Percentiles rank a stretch among this genome's conserved stretches.
phyloP scores from a whole-genome alignment of 1,140 invertebrate species.

The Fopius arisanus region DNA sequence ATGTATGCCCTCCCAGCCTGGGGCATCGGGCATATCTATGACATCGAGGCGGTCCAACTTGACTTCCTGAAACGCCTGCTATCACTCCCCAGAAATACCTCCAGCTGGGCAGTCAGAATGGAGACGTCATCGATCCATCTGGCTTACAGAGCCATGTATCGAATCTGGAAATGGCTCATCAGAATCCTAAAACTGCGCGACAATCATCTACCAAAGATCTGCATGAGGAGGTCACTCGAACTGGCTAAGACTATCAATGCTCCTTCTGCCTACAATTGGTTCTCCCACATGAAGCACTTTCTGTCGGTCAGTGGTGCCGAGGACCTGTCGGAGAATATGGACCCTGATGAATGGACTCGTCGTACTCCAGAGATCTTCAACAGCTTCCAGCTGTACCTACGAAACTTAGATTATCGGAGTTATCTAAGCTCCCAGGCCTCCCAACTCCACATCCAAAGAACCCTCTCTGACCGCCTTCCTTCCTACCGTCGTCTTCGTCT shows the following conservation, averaged over 20 bases:
- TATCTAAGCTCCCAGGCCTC: background rate
- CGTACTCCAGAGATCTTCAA: background rate
- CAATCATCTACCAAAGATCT: no score
- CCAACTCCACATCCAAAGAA: background rate
- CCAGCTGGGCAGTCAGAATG: background rate
- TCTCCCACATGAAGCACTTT: background rate
- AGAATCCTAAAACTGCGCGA: no score
- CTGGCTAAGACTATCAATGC: background rate
- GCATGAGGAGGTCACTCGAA: background rate
- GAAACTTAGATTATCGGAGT: background rate
- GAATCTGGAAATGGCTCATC: background rate
- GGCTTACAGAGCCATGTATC: background rate
- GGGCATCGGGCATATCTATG: background rate
- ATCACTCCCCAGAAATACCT: background rate
- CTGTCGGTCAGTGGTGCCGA: background rate
- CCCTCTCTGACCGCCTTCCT: background rate
- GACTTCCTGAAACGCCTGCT: background rate
- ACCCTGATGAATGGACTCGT: background rate
- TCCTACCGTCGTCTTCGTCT: background rate
- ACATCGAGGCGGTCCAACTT: background rate
- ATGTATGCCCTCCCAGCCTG: background rate
- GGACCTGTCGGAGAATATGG: background rate
- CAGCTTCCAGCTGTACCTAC: background rate
- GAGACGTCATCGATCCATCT: background rate
- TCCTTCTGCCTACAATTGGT: background rate